A percentile compares a stretch with the other conserved stretches of the same genome.
phyloP scores from a whole-genome alignment of 2,888 invertebrate species.

The Bellardia bayeri region DNA sequence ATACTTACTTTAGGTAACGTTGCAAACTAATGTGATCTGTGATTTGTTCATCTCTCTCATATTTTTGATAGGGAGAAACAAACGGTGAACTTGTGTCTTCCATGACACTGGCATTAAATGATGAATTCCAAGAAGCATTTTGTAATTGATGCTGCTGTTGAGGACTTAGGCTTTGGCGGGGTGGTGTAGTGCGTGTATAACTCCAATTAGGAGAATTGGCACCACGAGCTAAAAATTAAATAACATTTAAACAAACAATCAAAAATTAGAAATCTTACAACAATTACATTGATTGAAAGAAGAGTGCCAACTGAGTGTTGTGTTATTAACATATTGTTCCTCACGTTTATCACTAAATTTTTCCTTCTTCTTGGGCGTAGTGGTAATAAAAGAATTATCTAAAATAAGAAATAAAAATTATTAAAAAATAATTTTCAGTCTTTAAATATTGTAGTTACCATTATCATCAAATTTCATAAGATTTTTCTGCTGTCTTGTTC shows the following conservation, averaged over 20 bases:
- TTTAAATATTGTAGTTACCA: conserved; percentile 73
- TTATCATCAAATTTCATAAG: conserved; percentile 85
- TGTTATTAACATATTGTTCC: conserved; percentile 75
- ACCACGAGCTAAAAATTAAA: conserved; percentile 68
- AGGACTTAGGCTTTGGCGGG: conserved; percentile 79
- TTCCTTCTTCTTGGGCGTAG: conserved; percentile 62
- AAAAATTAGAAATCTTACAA: neutral
- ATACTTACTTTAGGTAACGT: conserved; percentile 84
- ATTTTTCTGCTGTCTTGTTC: conserved; percentile 85
- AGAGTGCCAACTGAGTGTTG: conserved; percentile 83
- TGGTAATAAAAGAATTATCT: conserved; percentile 80
- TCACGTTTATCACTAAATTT: conserved; percentile 39
- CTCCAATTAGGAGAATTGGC: conserved; percentile 78
- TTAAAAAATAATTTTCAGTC: neutral
- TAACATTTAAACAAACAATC: neutral
- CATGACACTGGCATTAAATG: conserved; percentile 78
- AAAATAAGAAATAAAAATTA: conserved; percentile 22
- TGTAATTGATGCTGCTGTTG: conserved; percentile 74
- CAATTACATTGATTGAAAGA: conserved; percentile 82
- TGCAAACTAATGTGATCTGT: conserved; percentile 85
- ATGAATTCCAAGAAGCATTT: conserved; percentile 78
- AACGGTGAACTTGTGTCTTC: conserved; percentile 79
- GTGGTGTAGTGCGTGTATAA: conserved; percentile 78
- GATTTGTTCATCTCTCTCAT: conserved; percentile 84
- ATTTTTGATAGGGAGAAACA: conserved; percentile 81